These are phyloP conservation scores for Echinops telfairi DNA, from an alignment of 2,113 vertebrate species.

Conservation along the genomic window DNA sequence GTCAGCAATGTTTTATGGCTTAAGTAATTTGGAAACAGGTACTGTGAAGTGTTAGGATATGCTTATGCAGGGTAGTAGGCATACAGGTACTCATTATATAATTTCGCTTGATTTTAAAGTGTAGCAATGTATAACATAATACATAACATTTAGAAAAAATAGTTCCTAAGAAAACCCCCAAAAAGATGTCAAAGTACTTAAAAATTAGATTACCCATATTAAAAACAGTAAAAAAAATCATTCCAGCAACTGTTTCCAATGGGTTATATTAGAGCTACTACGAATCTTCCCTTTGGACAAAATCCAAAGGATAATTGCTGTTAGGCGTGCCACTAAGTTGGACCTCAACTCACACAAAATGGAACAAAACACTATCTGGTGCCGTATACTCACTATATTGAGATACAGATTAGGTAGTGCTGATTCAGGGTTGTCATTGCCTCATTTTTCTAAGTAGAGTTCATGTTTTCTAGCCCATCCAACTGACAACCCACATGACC, in stretches of 20 bases:
- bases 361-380: no score
- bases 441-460: background rate
- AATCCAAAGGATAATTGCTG: background rate
- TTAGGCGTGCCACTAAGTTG: background rate
- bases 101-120: background rate
- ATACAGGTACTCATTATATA: background rate
- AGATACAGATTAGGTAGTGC: no score
- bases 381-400: no score
- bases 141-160: background rate
- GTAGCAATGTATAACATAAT: background rate
- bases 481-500: background rate
- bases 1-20: background rate
- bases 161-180: background rate
- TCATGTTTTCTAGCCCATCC: background rate
- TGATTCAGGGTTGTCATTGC: background rate
- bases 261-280: background rate
- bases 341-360: background rate
- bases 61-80: background rate
- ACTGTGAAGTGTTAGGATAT: background rate
- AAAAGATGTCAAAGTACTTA: background rate
- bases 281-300: background rate
- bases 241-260: background rate
- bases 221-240: background rate
- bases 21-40: slow-evolving; percentile 4
- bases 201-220: background rate